Conservation (phyloP, 2,888 invertebrate genomes). For the Platycnemis pennipes region DNA sequence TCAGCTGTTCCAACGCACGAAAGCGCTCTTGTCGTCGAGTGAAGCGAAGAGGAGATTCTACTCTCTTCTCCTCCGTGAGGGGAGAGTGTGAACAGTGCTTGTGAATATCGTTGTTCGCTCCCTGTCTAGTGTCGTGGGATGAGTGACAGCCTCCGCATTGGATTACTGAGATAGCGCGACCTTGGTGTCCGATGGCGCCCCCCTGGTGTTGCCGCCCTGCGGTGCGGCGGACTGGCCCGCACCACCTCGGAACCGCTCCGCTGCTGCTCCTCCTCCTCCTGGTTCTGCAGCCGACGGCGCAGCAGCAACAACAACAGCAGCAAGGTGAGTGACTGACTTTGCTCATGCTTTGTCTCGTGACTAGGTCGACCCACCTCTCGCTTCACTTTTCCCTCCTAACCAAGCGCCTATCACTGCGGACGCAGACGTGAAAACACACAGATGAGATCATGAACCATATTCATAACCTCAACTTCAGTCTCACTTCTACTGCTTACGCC, state of each 20-base stretch:
- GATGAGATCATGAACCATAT: too few relatives aligned
- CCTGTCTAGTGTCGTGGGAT: background rate
- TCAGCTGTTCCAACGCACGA: background rate
- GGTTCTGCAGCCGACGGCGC: background rate
- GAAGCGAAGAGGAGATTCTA: too few relatives aligned
- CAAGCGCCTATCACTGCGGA: too few relatives aligned
- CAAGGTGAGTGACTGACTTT: background rate
- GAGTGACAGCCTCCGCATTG: background rate
- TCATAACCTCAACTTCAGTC: too few relatives aligned
- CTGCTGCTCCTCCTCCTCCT: background rate
- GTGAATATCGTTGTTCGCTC: background rate
- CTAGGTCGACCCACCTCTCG: too few relatives aligned
- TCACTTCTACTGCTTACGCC: too few relatives aligned
- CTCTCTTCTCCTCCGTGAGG: background rate
- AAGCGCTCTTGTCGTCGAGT: too few relatives aligned
- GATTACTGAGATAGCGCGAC: background rate
- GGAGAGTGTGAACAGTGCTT: background rate
- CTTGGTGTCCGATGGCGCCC: background rate
- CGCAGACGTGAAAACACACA: too few relatives aligned
- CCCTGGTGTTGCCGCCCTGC: background rate
- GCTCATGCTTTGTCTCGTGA: too few relatives aligned
- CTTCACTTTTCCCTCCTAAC: too few relatives aligned
- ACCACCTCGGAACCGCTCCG: background rate
- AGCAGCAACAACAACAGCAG: background rate
- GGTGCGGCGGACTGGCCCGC: background rate